Base-by-base conservation (phyloP, 1,140 invertebrate genomes). In the Diuraphis noxia region DNA sequence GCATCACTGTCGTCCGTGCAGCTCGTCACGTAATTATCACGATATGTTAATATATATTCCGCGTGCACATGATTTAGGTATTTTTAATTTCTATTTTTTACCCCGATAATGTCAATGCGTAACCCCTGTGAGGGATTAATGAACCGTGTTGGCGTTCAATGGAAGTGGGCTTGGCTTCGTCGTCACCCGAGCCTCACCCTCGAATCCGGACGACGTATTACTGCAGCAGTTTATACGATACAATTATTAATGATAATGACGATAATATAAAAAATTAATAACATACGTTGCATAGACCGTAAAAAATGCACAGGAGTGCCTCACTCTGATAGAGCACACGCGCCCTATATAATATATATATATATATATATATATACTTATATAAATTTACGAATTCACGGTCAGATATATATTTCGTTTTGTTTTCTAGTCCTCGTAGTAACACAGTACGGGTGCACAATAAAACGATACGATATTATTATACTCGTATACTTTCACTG, bases 61-160 rank as follows among this genome's bases (percentile, higher is more conserved):
- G 13, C n/a, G 56, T n/a, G 56, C 13, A 5, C 56, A 17, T 72
- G 56, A 72, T 72, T 72, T n/a, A n/a, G n/a, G n/a, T 34, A 34
- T 89, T 89, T 43, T 41, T 77, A 34, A 17, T 77, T 88, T 38
- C 72, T 5, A 23, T 88, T 72, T 88, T 88, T 77, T 43, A 89
- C 30, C 88, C 63, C 63, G 38, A 89, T 46, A 89, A 89, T 77
- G 9, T 77, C 63, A 23, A 89, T 23, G 88, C 88, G 56, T 43
- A 79, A 72, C 40, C 91, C 38, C 91, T 30, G 43, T 41, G 43
- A 25, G 36, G 17, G 36, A n/a, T 86, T 49, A 86, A 86, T 34
- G 85, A 38, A 86, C 85, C 46, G 43, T 49, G 85, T 46, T 81
- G 43, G 43, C 77, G 72, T 88, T 46, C n/a, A 36, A 92, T 56